phyloP scores from a whole-genome alignment of 2,888 invertebrate genomes.

The Campoletis raptor region DNA sequence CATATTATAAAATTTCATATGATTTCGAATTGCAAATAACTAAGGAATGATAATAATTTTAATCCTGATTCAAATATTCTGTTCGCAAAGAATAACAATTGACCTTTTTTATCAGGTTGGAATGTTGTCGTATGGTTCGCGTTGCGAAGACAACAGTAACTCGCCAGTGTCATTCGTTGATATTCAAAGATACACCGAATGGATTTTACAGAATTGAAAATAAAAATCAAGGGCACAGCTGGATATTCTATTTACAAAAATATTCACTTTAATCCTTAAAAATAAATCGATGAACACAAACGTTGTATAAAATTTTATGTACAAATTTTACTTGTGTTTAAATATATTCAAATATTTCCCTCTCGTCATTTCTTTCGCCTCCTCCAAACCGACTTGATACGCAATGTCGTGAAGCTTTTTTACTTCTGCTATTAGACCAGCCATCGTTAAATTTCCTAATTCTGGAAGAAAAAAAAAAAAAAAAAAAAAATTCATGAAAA shows the following conservation, averaged over 20 bases:
- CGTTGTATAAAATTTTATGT: slow-evolving; percentile 11
- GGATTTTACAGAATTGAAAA: slow-evolving; percentile 89
- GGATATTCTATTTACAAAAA: slow-evolving; percentile 61
- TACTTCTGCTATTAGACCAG: slow-evolving; percentile 96
- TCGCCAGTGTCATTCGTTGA: slow-evolving; percentile 92
- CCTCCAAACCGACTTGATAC: slow-evolving; percentile 97
- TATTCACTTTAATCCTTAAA: slow-evolving; percentile 52
- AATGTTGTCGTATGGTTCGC: slow-evolving; percentile 92
- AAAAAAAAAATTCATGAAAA: slow-evolving; percentile 21
- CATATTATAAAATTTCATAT: not conserved
- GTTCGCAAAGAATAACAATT: not conserved
- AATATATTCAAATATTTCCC: slow-evolving; percentile 97
- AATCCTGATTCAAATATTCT: not conserved
- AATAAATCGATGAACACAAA: slow-evolving; percentile 57
- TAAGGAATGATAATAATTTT: not conserved
- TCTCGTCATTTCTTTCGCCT: slow-evolving; percentile 98
- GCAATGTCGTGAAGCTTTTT: slow-evolving; percentile 97
- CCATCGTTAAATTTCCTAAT: slow-evolving; percentile 90
- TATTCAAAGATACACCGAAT: slow-evolving; percentile 90
- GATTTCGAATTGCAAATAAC: not conserved
- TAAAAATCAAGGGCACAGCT: not conserved
- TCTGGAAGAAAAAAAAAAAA: slow-evolving; percentile 85
- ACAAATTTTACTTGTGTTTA: slow-evolving; percentile 80
- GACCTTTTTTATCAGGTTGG: slow-evolving; percentile 87
- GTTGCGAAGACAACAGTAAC: slow-evolving; percentile 90